Evolutionary conservation across 2,113 vertebrate genomes (phyloP), one percentile per base, ranked within the genome.

Genomic region (Ceyx cyanopectus): DNA sequence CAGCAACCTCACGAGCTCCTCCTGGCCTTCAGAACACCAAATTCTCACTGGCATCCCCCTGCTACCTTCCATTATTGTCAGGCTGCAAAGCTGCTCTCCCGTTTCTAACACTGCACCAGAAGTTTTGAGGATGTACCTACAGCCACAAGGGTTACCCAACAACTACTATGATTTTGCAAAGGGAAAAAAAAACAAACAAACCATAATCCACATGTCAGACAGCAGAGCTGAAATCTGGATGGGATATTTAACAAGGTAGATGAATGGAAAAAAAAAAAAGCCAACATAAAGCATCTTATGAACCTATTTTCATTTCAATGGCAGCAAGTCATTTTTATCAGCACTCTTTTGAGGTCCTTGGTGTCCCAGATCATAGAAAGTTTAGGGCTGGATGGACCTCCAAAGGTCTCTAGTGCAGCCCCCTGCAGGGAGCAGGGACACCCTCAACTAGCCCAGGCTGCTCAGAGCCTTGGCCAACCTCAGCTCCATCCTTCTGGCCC

Each of bases 21-120:
- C 37, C 0, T 0, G 18, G 13, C n/a, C n/a, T 48, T 46, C 1
- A 1, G 12, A 61, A n/a, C 40, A 83, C 21, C 18, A 24, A 77
- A 57, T 41, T 58, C 32, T 43, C 48, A 17, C n/a, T 56, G 63
- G 8, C 53, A 48, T 24, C 9, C 9, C 8, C 6, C 45, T 60
- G 14, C 12, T 43, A 37, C 0, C 7, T 41, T 43, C 26, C 21
- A 23, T 9, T 1, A 2, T 11, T 24, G 9, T 40, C 22, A 22
- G 12, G 7, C 30, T 78, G 24, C 9, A 81, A 83, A 92, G 46
- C 10, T 81, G 63, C 65, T 69, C 56, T 74, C 27, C 12, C 11
- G 24, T 62, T 67, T 87, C 34, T 80, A 51, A 13, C 10, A 5
- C 23, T 41, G 45, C 1, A 1, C 45, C 30, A 79, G 32, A 5